Percentiles rank a stretch among this genome's conserved stretches.
phyloP scores from a whole-genome alignment of 2,888 invertebrate species.

The Gandaritis pyraliata region DNA sequence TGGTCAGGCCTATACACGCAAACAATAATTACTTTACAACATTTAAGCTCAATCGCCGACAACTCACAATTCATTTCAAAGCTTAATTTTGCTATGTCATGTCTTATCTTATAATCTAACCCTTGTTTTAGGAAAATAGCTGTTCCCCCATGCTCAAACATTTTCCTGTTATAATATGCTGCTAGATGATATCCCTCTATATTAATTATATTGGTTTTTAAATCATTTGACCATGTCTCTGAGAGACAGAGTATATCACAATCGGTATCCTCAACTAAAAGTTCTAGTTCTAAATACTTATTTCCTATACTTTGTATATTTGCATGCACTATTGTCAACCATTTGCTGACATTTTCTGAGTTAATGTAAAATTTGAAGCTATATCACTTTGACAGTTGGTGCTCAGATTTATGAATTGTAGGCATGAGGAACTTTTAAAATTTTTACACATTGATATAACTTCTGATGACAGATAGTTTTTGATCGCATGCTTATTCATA shows the following conservation, averaged over 20 bases:
- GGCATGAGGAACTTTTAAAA: neutral
- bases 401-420: neutral
- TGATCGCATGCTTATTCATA: no score
- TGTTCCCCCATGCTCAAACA: neutral
- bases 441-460: neutral
- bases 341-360: neutral
- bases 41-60: neutral
- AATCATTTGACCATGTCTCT: neutral
- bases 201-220: neutral
- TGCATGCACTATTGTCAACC: neutral
- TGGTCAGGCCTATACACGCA: neutral
- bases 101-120: neutral
- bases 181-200: neutral
- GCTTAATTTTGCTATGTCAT: neutral
- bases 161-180: neutral
- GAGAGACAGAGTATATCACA: constrained; percentile 1
- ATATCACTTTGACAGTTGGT: no score
- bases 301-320: neutral
- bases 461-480: neutral
- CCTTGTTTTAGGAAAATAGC: neutral
- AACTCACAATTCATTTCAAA: neutral
- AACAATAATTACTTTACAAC: neutral
- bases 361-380: neutral
- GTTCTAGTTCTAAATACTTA: neutral
- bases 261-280: neutral